Evolutionary conservation across 2,888 invertebrate species (phyloP).

Genomic region (Geophilus truncorum): DNA sequence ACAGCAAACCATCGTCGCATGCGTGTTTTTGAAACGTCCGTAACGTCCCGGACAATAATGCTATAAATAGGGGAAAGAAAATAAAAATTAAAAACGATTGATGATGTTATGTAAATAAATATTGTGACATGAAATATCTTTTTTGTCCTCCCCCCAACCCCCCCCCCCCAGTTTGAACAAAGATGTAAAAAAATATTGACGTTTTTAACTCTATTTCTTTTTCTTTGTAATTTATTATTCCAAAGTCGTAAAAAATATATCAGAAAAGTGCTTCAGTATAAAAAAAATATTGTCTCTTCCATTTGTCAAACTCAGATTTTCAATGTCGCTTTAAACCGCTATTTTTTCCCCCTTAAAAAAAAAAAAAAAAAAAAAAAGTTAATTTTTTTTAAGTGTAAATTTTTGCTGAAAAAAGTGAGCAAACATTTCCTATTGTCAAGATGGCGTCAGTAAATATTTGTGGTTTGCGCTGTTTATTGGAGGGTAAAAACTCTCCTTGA

Average conservation of each 20-base stretch:
- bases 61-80: slow-evolving; percentile 54
- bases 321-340: no score
- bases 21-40: slow-evolving; percentile 85
- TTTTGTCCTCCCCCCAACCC: no score
- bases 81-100: no score
- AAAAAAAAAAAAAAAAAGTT: neutral
- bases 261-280: no score
- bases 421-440: neutral
- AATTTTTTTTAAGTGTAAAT: neutral
- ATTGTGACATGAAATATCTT: neutral
- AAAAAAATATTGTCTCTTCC: neutral
- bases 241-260: no score
- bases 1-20: slow-evolving; percentile 84
- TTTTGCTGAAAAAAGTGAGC: neutral
- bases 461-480: neutral
- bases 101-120: no score
- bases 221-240: no score
- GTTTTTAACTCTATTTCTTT: no score
- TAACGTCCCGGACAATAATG: slow-evolving; percentile 81
- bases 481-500: neutral
- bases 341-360: no score
- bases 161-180: no score
- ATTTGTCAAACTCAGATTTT: neutral
- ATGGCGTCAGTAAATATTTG: neutral
- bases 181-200: neutral